Evolutionary conservation across 1,140 invertebrate genomes (phyloP).

Genomic region (Polypedilum vanderplanki): DNA sequence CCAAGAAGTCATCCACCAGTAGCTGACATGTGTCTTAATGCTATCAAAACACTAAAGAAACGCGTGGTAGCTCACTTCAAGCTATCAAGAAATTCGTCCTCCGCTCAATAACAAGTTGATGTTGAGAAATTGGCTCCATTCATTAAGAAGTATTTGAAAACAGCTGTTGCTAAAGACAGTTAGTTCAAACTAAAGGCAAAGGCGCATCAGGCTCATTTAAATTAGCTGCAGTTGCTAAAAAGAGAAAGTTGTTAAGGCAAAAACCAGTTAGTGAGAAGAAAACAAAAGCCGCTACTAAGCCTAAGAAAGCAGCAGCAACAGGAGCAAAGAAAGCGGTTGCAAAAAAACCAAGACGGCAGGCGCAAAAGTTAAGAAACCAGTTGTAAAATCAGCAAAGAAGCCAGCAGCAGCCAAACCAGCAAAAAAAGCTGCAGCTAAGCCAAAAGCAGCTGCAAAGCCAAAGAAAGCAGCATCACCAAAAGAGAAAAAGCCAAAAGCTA

Average conservation of each 20-base stretch:
- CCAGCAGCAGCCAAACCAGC: slow-evolving; percentile 35
- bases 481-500: slow-evolving; percentile 31
- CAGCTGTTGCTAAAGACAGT: slow-evolving; percentile 47
- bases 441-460: slow-evolving; percentile 31
- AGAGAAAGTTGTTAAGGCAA: too few species aligned
- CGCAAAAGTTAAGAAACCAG: neutral
- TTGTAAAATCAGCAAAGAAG: slow-evolving; percentile 36
- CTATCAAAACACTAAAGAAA: slow-evolving; percentile 54
- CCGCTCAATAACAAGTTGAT: slow-evolving; percentile 51
- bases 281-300: slow-evolving; percentile 26
- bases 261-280: slow-evolving; percentile 32
- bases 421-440: slow-evolving; percentile 34
- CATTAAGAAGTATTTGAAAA: slow-evolving; percentile 54
- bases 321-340: slow-evolving; percentile 34
- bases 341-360: slow-evolving; percentile 26
- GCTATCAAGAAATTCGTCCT: slow-evolving; percentile 60
- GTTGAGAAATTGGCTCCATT: slow-evolving; percentile 52
- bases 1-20: slow-evolving; percentile 48
- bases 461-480: slow-evolving; percentile 30
- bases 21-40: slow-evolving; percentile 51
- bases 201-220: slow-evolving; percentile 57
- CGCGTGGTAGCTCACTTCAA: slow-evolving; percentile 52
- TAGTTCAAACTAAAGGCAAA: slow-evolving; percentile 56
- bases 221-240: slow-evolving; percentile 37
- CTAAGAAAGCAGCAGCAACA: slow-evolving; percentile 28